These are phyloP conservation scores for silkworm (Bombyx mori) DNA, from an alignment of 1,140 invertebrate genomes.

Conservation along the genomic window ASM3026992v2 NC_085107.1:12274501-12275000, in stretches of 20 bases:
- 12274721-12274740: slow-evolving; percentile 18
- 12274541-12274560: too few relatives aligned
- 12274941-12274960: too few relatives aligned
- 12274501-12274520: too few relatives aligned
- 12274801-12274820: slow-evolving; percentile 3
- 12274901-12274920: not conserved
- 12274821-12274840: slow-evolving; percentile 7
- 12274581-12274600: too few relatives aligned
- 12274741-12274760: slow-evolving; percentile 12
- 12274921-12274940: not conserved
- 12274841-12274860: slow-evolving; percentile 12
- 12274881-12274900: not conserved
- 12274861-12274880: not conserved
- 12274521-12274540: too few relatives aligned
- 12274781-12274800: slow-evolving; percentile 19
- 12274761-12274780: slow-evolving; percentile 22
- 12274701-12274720: slow-evolving; percentile 19
- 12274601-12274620: too few relatives aligned
- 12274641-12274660: not conserved
- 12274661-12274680: not conserved
- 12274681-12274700: slow-evolving; percentile 1
- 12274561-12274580: too few relatives aligned
- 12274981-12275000: too few relatives aligned
- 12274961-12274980: too few relatives aligned
- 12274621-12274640: too few relatives aligned